Conservation (phyloP, 2,888 invertebrate species). For the Tridacna crocea region DNA sequence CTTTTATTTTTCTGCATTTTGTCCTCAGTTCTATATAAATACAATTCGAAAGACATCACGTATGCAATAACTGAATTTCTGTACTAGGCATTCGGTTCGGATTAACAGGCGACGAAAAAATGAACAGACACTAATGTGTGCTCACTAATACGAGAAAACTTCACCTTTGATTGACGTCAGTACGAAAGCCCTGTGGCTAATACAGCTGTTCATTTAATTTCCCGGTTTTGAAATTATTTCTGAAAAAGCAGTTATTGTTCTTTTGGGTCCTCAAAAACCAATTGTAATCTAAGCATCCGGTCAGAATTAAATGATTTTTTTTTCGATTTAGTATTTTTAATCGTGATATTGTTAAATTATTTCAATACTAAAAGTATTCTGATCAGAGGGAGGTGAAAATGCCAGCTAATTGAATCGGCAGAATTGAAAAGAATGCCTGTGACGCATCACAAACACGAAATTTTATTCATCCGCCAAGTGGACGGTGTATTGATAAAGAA, state of each 20-base stretch:
- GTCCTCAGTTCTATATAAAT: not conserved
- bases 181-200: slow-evolving; percentile 78
- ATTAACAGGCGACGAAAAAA: slow-evolving; percentile 67
- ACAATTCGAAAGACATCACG: not conserved
- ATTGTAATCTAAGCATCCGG: no score
- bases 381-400: slow-evolving; percentile 68
- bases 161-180: slow-evolving; percentile 82
- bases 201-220: slow-evolving; percentile 18
- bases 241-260: not conserved
- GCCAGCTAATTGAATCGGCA: slow-evolving; percentile 80
- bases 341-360: no score
- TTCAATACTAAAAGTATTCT: slow-evolving; percentile 9
- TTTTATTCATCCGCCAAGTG: slow-evolving; percentile 80
- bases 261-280: no score
- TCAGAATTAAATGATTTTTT: no score
- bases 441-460: slow-evolving; percentile 79
- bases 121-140: slow-evolving; percentile 77
- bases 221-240: not conserved
- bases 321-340: no score
- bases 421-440: slow-evolving; percentile 82
- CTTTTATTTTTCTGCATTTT: slow-evolving; percentile 23
- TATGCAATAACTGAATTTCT: slow-evolving; percentile 36
- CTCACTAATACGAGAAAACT: slow-evolving; percentile 81
- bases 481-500: slow-evolving; percentile 79
- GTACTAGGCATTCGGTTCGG: slow-evolving; percentile 58